Evolutionary conservation across 2,113 vertebrate species (phyloP), one percentile per base, ranked within the genome.

Genomic region (Calidris pygmaea): DNA sequence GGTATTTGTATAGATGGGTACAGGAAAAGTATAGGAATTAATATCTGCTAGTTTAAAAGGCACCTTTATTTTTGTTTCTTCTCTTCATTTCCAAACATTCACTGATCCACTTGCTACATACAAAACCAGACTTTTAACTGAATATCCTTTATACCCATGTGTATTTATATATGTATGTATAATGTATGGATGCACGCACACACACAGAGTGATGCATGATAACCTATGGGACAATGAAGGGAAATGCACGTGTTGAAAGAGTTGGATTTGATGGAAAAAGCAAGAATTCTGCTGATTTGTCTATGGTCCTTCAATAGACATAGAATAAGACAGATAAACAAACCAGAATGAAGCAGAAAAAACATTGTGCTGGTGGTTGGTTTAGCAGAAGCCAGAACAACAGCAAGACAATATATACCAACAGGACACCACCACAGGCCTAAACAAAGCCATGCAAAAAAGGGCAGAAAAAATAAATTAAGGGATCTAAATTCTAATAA

Each of bases 141-240:
- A 77, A 48, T 48, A 60, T 20, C 10, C 50, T 74, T 59, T 60
- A 50, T 68, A 45, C 0, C 1, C 35, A 3, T 58, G 20, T 5
- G 3, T 53, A 22, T 9, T 35, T 1, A 1, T 35, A 45, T 23
- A 27, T 1, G 2, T 23, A 18, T 14, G 19, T 7, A 59, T 10
- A 2, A 53, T 14, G 8, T 24, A 13, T 7, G 19, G 14, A n/a
- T 24, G 12, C 19, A 7, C 0, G 4, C 45, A 47, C 23, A 43
- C 29, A 59, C n/a, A 37, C 1, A 21, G 10, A 60, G 10, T 9
- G 14, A 77, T 53, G 27, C 13, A 3, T 32, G 30, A 60, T 14
- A 70, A 67, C 11, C 16, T 24, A 21, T 5, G 18, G n/a, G 48
- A 59, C 15, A 77, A 35, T 14, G 24, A 82, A 75, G 14, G 32